Evolutionary conservation across 2,797 vertebrate species (phyloP).

Genomic region (Aselliscus stoliczkanus): DNA sequence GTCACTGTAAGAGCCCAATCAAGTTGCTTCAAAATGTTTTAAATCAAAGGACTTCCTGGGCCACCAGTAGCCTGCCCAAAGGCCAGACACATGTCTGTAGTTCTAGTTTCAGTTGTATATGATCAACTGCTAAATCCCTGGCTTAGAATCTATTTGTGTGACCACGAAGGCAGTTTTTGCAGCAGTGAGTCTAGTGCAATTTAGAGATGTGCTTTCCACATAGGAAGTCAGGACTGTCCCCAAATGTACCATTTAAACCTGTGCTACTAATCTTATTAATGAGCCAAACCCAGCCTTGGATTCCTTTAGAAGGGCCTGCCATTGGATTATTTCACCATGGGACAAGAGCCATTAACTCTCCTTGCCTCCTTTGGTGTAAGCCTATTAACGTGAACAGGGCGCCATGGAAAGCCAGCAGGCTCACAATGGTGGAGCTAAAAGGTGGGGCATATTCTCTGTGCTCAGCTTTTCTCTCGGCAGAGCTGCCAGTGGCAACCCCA

Average conservation of each 20-base stretch:
- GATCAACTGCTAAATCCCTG: conserved; percentile 55
- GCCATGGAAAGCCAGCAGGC: not conserved
- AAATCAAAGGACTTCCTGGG: conserved; percentile 51
- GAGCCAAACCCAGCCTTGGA: not conserved
- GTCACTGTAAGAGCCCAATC: conserved; percentile 38
- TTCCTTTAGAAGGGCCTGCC: not conserved
- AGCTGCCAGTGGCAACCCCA: not conserved
- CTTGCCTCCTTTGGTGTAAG: not conserved
- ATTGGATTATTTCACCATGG: not conserved
- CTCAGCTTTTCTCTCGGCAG: not conserved
- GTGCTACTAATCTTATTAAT: not conserved
- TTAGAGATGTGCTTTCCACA: conserved; percentile 30
- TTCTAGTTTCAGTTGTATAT: conserved; percentile 47
- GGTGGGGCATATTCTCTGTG: not conserved
- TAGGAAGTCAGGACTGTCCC: not conserved
- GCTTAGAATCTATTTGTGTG: conserved; percentile 56
- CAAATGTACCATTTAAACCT: not conserved
- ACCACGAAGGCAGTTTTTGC: conserved; percentile 35
- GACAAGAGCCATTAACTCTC: not conserved
- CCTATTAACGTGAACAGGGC: not conserved
- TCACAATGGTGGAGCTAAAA: not conserved
- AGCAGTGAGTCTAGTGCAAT: not conserved
- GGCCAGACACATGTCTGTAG: conserved; percentile 67
- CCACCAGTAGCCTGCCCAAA: conserved; percentile 59
- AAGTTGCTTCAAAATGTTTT: not conserved